A percentile compares a stretch with the other conserved stretches of the same genome.
These are phyloP conservation scores for Poicephalus meyeri DNA, from an alignment of 2,113 vertebrate genomes.

Conservation along the genomic window DNA sequence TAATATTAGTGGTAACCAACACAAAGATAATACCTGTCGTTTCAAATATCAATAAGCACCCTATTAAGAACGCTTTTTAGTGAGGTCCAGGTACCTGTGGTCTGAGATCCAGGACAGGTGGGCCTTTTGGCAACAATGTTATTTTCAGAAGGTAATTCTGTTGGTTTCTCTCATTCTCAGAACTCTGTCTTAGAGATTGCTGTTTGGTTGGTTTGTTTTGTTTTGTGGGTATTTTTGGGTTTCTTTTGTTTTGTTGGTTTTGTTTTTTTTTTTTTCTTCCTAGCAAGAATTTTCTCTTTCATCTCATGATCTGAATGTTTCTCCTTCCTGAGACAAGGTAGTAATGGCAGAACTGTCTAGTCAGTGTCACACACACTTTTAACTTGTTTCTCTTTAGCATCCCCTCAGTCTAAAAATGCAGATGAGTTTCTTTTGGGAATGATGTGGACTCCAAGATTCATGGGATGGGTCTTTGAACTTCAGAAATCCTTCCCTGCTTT, in stretches of 20 bases:
- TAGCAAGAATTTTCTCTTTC: not conserved
- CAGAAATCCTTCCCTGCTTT: not conserved
- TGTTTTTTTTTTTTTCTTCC: not conserved
- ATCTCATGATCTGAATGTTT: not conserved
- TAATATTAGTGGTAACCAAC: not conserved
- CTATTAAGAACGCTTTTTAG: not conserved
- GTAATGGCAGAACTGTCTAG: not conserved
- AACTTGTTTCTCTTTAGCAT: not conserved
- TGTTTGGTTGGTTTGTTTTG: not conserved
- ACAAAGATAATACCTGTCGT: not conserved
- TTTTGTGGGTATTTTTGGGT: not conserved
- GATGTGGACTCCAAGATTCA: not conserved
- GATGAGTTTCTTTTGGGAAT: not conserved
- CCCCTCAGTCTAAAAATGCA: not conserved
- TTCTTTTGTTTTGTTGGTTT: not conserved
- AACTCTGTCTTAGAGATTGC: not conserved
- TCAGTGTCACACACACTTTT: not conserved
- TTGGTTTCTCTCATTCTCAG: not conserved
- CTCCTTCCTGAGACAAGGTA: not conserved
- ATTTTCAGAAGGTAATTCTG: not conserved
- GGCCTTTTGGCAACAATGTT: not conserved
- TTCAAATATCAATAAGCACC: not conserved
- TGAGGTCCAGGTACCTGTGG: fast-evolving
- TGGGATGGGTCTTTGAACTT: not conserved
- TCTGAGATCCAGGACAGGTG: not conserved